phyloP scores from a whole-genome alignment of 2,888 invertebrate species.

The Drosophila formosana region DNA sequence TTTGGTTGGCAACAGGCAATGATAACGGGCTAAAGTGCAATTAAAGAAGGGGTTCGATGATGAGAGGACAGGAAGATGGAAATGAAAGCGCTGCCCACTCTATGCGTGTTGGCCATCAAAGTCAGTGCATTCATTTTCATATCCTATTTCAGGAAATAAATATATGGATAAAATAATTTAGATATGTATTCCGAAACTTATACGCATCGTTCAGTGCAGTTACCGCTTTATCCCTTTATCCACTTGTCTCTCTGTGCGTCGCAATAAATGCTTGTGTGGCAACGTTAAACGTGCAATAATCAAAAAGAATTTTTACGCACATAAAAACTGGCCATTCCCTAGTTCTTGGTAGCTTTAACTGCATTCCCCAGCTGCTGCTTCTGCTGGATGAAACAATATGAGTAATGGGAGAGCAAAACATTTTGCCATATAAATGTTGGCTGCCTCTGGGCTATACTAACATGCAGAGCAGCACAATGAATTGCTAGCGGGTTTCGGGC shows the following conservation, averaged over 20 bases:
- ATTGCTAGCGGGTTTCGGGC: neutral
- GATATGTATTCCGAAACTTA: slow-evolving; percentile 24
- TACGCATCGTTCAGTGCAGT: slow-evolving; percentile 20
- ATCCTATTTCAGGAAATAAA: slow-evolving; percentile 76
- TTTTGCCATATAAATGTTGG: slow-evolving; percentile 70
- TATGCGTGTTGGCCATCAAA: slow-evolving; percentile 53
- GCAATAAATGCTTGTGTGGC: neutral
- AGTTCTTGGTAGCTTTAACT: slow-evolving; percentile 18
- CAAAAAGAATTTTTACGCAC: slow-evolving; percentile 79
- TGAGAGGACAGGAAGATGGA: neutral
- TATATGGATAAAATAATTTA: slow-evolving; percentile 69
- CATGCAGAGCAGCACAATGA: neutral
- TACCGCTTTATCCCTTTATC: neutral
- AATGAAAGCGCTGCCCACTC: neutral
- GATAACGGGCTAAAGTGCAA: neutral
- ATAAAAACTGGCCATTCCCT: slow-evolving; percentile 41
- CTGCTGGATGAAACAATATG: slow-evolving; percentile 54
- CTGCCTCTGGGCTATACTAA: slow-evolving; percentile 30
- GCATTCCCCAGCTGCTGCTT: slow-evolving; percentile 6
- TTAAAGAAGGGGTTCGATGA: neutral
- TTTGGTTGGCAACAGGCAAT: slow-evolving; percentile 27
- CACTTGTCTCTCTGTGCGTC: neutral
- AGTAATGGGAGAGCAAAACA: slow-evolving; percentile 70
- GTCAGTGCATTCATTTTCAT: slow-evolving; percentile 54
- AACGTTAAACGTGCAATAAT: slow-evolving; percentile 65